Percentiles rank a stretch among this genome's conserved stretches.
Evolutionary conservation across 2,888 invertebrate species (phyloP).

Genomic region (Drosophila macrospina): DNA sequence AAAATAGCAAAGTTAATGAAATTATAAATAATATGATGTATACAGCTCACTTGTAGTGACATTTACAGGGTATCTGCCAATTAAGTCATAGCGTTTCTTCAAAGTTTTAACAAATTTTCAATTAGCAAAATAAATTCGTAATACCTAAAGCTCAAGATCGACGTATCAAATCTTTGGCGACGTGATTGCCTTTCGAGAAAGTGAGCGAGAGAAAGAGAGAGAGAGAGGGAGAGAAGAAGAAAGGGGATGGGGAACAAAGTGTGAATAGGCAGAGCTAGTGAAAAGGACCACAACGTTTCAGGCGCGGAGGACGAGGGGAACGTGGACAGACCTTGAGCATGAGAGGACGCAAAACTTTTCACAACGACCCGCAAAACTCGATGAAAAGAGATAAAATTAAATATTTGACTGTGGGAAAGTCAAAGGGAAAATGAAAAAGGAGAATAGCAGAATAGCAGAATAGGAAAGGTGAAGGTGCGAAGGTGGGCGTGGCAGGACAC

Average conservation of each 20-base stretch:
- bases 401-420: conserved; percentile 38
- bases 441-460: not conserved
- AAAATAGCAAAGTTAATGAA: no score
- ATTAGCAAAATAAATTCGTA: conserved; percentile 46
- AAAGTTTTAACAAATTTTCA: conserved; percentile 40
- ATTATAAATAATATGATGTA: not conserved
- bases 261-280: not conserved
- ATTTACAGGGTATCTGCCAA: not conserved
- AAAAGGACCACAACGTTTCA: not conserved
- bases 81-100: not conserved
- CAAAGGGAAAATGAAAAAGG: not conserved
- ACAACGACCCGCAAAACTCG: conserved; percentile 33
- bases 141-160: conserved; percentile 43
- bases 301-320: not conserved
- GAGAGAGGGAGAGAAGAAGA: not conserved
- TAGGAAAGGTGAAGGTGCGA: not conserved
- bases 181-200: not conserved
- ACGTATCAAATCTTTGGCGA: conserved; percentile 27
- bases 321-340: not conserved
- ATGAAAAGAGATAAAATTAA: conserved; percentile 56
- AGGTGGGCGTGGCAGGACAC: conserved; percentile 9
- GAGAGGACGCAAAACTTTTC: conserved; percentile 28
- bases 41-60: not conserved
- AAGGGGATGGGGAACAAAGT: not conserved
- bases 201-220: not conserved